These are phyloP conservation scores for Leuctra nigra DNA, from an alignment of 2,888 invertebrate genomes.

Conservation along the genomic window DNA sequence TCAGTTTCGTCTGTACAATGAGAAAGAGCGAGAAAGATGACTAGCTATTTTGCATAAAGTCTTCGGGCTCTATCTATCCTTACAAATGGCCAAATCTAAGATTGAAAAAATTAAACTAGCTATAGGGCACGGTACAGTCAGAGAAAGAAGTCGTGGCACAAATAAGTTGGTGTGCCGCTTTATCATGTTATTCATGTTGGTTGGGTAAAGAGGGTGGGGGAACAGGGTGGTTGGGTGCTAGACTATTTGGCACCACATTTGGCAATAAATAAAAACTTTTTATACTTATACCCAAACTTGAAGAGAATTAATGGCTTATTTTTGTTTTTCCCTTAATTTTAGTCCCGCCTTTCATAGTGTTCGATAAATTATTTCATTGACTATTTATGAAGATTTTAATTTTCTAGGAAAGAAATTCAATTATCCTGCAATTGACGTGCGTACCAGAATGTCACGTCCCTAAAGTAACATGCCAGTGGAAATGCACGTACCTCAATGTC, in stretches of 20 bases:
- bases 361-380: no score
- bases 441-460: no score
- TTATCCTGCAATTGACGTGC: no score
- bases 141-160: conserved; percentile 2
- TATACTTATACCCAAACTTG: not conserved
- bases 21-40: conserved; percentile 3
- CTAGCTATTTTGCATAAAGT: conserved; percentile 14
- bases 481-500: no score
- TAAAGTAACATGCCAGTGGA: no score
- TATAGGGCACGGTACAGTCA: not conserved
- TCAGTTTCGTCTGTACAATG: conserved; percentile 6
- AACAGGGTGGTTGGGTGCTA: no score
- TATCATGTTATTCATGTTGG: not conserved
- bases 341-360: no score
- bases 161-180: not conserved
- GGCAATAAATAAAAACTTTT: not conserved
- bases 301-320: not conserved
- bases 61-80: conserved; percentile 10
- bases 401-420: no score
- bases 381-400: no score
- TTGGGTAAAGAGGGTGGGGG: no score
- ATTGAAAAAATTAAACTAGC: conserved; percentile 1
- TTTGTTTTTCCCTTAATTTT: not conserved
- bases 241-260: not conserved
- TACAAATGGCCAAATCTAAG: conserved; percentile 13